Evolutionary conservation across 2,888 invertebrate species (phyloP), one percentile per base, ranked within the genome.

Genomic region (Euclidia mi): DNA sequence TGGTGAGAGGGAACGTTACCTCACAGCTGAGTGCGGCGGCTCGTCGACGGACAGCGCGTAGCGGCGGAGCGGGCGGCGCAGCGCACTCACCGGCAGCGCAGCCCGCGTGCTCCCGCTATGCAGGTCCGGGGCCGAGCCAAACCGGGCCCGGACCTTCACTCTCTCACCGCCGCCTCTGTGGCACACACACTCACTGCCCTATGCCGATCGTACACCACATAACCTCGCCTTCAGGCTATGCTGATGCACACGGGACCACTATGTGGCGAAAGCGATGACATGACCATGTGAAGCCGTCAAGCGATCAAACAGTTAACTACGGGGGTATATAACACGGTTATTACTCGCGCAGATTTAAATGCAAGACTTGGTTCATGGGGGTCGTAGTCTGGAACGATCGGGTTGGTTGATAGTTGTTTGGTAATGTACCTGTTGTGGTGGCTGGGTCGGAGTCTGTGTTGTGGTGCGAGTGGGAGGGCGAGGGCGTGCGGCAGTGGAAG

Each of bases 11-110:
- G 40, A 25, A 44, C 32, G 70, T 72, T 90, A 94, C 94, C 94
- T 94, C 81, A 92, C 87, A 4, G 89, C 92, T 57, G 89, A 94
- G 25, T 80, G 95, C 29, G 93, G 95, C 1, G 96, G 96, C 88
- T 97, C 97, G 84, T 98, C 98, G 56, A 98, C 97, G 51, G 97
- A 97, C 58, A 98, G 92, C 15, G 98, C 97, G 89, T 98, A 97
- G 85, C 98, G 96, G 50, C 97, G 96, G 43, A 97, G 94, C 65
- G 91, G 94, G 38, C 94, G 91, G 43, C 94, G 88, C 66, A 94
- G 81, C 70, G 93, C 90, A 53, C 88, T 81, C 32, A 88, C 85
- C 2, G 94, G 80, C 60, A 92, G 74, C 66, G 90, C 78, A 38
- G 91, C 85, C 52, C 91, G 87, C 20, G 81, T 77, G 76, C 87